These are phyloP conservation scores for Siphonodentalium dalli DNA, from an alignment of 2,888 invertebrate species.

Conservation along the genomic window DNA sequence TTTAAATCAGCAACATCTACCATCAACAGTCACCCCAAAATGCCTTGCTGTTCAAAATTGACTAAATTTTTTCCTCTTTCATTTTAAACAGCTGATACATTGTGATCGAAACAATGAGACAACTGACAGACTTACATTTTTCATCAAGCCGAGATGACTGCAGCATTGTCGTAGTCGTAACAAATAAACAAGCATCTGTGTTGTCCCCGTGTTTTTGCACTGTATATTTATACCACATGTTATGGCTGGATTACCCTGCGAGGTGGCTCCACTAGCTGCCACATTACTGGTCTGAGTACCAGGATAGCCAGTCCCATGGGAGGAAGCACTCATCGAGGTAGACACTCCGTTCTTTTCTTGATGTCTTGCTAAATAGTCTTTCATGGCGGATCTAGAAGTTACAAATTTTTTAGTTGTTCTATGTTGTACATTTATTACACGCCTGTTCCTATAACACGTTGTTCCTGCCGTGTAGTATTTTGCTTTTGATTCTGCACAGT, in stretches of 20 bases:
- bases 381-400: constrained; percentile 54
- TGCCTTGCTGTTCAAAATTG: no score
- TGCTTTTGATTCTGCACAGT: no score
- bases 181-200: constrained; percentile 76
- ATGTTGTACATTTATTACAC: no score
- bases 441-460: no score
- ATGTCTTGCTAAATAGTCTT: constrained; percentile 58
- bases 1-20: no score
- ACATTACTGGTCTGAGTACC: constrained; percentile 7
- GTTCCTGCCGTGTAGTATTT: no score
- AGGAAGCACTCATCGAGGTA: background rate
- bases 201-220: constrained; percentile 36
- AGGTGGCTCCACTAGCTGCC: background rate
- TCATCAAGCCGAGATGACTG: constrained; percentile 86
- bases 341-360: constrained; percentile 37
- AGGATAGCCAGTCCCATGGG: constrained; percentile 10
- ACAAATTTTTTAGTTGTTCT: background rate
- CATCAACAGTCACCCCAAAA: no score
- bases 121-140: constrained; percentile 69
- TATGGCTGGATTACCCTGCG: no score
- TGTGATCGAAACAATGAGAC: no score
- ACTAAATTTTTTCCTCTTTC: no score
- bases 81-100: no score
- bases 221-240: background rate
- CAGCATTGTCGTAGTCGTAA: constrained; percentile 87